A percentile compares a stretch with the other conserved stretches of the same genome.
These are phyloP conservation scores for Sinelater perroti DNA, from an alignment of 2,888 invertebrate species.

Conservation along the genomic window DNA sequence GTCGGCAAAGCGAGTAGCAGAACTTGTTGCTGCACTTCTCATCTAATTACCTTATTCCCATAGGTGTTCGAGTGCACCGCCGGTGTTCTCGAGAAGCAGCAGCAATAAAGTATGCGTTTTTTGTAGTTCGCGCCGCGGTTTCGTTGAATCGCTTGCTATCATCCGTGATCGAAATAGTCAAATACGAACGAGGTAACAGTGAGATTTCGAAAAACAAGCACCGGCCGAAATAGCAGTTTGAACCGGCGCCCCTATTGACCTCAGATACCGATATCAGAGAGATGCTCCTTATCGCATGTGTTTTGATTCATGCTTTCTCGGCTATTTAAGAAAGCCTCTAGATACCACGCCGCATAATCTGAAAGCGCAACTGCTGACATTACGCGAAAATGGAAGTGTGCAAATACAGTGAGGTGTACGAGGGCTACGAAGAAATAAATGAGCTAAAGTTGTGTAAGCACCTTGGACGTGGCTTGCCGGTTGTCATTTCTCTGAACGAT, in stretches of 20 bases:
- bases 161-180: not conserved
- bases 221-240: slow-evolving; percentile 10
- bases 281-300: slow-evolving; percentile 23
- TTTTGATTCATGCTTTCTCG: slow-evolving; percentile 30
- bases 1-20: slow-evolving; percentile 24
- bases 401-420: slow-evolving; percentile 23
- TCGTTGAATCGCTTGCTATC: not conserved
- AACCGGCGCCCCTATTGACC: slow-evolving; percentile 30
- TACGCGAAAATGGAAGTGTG: slow-evolving; percentile 30
- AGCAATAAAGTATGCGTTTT: slow-evolving; percentile 15
- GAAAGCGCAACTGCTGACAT: not conserved
- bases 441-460: slow-evolving; percentile 35
- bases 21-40: slow-evolving; percentile 12
- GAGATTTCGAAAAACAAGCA: too few species aligned
- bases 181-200: not conserved
- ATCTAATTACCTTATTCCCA: slow-evolving; percentile 8
- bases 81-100: slow-evolving; percentile 5
- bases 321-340: slow-evolving; percentile 16
- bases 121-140: slow-evolving; percentile 9
- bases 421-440: slow-evolving; percentile 16
- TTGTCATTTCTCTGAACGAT: slow-evolving; percentile 65
- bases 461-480: slow-evolving; percentile 46
- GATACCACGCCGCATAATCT: not conserved
- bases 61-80: not conserved
- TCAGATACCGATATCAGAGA: slow-evolving; percentile 26